phyloP scores from a whole-genome alignment of 2,888 invertebrate genomes.

The Leptogaster cylindrica region DNA sequence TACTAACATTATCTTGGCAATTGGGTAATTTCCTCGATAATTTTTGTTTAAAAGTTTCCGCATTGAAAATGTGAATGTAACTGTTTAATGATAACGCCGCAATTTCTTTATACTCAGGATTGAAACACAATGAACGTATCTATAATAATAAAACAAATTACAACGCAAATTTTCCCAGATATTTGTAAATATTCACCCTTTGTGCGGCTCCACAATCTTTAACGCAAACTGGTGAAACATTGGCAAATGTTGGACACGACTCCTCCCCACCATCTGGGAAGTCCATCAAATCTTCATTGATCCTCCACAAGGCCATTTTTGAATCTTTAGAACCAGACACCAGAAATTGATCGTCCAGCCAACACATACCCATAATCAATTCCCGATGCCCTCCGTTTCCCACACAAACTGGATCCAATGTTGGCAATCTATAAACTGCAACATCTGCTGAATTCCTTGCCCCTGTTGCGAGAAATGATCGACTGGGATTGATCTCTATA shows the following conservation, averaged over 20 bases:
- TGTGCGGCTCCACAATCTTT: slow-evolving; percentile 80
- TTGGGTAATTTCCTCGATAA: slow-evolving; percentile 85
- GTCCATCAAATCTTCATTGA: slow-evolving; percentile 65
- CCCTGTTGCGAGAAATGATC: slow-evolving; percentile 88
- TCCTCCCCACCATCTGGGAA: slow-evolving; percentile 59
- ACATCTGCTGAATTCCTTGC: slow-evolving; percentile 92
- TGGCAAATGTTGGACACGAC: slow-evolving; percentile 63
- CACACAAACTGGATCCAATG: slow-evolving; percentile 91
- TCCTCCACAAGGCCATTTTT: slow-evolving; percentile 87
- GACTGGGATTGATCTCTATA: slow-evolving; percentile 91
- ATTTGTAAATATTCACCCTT: slow-evolving; percentile 57
- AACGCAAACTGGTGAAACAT: slow-evolving; percentile 72
- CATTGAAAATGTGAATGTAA: slow-evolving; percentile 92
- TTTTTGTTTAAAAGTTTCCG: slow-evolving; percentile 86
- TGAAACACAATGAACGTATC: slow-evolving; percentile 86
- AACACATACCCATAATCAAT: slow-evolving; percentile 89
- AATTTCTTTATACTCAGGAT: slow-evolving; percentile 83
- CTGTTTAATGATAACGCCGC: slow-evolving; percentile 92
- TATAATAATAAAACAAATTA: slow-evolving; percentile 53
- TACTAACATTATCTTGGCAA: slow-evolving; percentile 91
- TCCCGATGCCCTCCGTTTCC: slow-evolving; percentile 91
- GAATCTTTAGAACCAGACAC: slow-evolving; percentile 94
- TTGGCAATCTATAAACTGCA: slow-evolving; percentile 86
- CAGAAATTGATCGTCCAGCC: slow-evolving; percentile 94
- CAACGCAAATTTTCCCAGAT: neutral